Evolutionary conservation across 1,140 invertebrate genomes (phyloP).

Genomic region (Bombus turneri): DNA sequence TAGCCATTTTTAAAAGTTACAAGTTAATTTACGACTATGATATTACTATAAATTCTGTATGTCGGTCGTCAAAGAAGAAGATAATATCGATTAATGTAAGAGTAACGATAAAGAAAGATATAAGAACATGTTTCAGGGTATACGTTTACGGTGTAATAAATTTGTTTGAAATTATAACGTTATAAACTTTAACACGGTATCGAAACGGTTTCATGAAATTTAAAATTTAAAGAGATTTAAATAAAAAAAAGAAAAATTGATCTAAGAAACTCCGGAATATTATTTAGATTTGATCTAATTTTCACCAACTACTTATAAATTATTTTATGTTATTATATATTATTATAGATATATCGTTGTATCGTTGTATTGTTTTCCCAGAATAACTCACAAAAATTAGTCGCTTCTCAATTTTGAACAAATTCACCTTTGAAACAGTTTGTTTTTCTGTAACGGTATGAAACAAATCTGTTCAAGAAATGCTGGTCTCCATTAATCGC

Average conservation of each 20-base stretch:
- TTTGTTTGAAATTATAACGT: background rate
- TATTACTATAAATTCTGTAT: background rate
- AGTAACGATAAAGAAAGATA: background rate
- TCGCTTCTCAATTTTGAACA: background rate
- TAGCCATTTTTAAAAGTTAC: background rate
- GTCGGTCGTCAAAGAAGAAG: background rate
- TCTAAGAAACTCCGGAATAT: too few relatives aligned
- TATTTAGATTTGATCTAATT: too few relatives aligned
- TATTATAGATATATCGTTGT: background rate
- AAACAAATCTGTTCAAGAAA: constrained; percentile 34
- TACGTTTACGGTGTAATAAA: background rate
- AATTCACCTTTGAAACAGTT: background rate
- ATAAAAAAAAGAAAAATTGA: background rate
- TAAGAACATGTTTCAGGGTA: background rate
- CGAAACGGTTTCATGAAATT: too few relatives aligned
- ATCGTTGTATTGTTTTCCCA: background rate
- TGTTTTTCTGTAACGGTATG: too few relatives aligned
- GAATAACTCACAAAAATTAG: background rate
- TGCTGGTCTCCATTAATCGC: constrained; percentile 36
- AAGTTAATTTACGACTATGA: too few relatives aligned
- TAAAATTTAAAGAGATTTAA: background rate
- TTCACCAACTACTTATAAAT: too few relatives aligned
- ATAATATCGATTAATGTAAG: background rate
- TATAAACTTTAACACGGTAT: background rate
- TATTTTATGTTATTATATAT: too few relatives aligned